Base-by-base conservation (phyloP, 2,888 invertebrate species). In the Zaprionus obscuricornis region DNA sequence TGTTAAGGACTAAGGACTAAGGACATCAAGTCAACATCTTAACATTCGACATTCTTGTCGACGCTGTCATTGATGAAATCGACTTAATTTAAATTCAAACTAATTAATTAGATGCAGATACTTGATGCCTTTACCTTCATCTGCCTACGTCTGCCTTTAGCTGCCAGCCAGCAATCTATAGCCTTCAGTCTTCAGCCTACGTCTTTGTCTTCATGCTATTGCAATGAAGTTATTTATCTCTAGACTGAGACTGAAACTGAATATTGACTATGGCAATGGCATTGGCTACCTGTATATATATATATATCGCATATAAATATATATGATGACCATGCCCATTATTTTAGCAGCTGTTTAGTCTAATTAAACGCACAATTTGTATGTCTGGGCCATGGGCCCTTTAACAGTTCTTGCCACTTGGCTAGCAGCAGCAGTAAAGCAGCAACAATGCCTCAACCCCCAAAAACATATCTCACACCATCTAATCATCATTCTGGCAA, bases 41-140 rank as follows among this genome's bases (percentile, higher is more conserved):
- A 11, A n/a, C 13, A 34, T 27, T 18, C 56, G 59, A 50, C 54
- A 56, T 52, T 64, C 59, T 45, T 64, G 71, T 62, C 74, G 67
- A 57, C 67, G 74, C 63, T 70, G 58, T 65, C 65, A 65, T 64
- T 66, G 63, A 67, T 67, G 67, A 71, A 76, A 74, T 64, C 52
- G 60, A 62, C 74, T 85, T 86, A 70, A 82, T 85, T 86, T 79
- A 79, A 84, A 87, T 82, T 76, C 85, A 84, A 81, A 82, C 82
- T 85, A 86, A 86, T 86, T 87, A 86, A 87, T 86, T 87, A 85
- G 77, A 69, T 37, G 51, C 66, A 45, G 33, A 43, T 31, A 26
- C 22, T 47, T 11, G 13, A 16, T 34, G 26, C 40, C 13, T 26
- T 24, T 14, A 6, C 4, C 13, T 11, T 20, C 6, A 26, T 10